These are phyloP conservation scores for Melanchra persicariae DNA, from an alignment of 2,888 invertebrate species.

Conservation along the genomic window DNA sequence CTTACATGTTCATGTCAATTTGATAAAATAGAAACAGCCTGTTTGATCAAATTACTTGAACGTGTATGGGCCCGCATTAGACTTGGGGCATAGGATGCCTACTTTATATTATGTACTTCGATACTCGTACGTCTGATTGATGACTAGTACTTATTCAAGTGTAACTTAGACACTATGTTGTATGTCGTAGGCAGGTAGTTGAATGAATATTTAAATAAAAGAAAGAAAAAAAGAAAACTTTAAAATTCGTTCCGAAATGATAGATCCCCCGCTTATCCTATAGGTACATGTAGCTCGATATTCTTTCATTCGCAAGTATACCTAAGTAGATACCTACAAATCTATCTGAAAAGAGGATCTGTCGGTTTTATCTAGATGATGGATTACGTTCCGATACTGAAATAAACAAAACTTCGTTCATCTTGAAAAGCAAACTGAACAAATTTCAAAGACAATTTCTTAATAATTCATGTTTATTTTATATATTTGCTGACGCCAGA, in stretches of 20 bases:
- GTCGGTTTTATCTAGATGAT: constrained; percentile 17
- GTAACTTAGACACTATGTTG: too few relatives aligned
- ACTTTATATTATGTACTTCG: too few relatives aligned
- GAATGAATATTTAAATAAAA: too few relatives aligned
- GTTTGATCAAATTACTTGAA: too few relatives aligned
- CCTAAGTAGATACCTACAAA: constrained; percentile 1
- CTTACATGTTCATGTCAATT: too few relatives aligned
- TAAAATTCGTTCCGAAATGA: neutral
- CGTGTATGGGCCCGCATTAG: too few relatives aligned
- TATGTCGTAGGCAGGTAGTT: too few relatives aligned
- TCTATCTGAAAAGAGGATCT: neutral
- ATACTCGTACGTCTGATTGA: too few relatives aligned
- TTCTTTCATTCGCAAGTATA: neutral
- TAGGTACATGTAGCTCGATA: neutral
- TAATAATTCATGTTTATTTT: constrained; percentile 17
- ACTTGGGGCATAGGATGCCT: too few relatives aligned
- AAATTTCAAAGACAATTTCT: neutral
- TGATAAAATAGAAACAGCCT: too few relatives aligned
- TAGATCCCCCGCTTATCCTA: neutral
- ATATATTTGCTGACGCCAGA: constrained; percentile 8
- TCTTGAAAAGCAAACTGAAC: neutral
- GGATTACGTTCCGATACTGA: neutral
- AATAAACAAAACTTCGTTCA: constrained; percentile 4
- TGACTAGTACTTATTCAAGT: too few relatives aligned
- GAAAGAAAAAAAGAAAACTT: neutral